A percentile compares a stretch with the other conserved stretches of the same genome.
Conservation (phyloP, 2,888 invertebrate genomes). For the Exephanes ischioxanthus region DNA sequence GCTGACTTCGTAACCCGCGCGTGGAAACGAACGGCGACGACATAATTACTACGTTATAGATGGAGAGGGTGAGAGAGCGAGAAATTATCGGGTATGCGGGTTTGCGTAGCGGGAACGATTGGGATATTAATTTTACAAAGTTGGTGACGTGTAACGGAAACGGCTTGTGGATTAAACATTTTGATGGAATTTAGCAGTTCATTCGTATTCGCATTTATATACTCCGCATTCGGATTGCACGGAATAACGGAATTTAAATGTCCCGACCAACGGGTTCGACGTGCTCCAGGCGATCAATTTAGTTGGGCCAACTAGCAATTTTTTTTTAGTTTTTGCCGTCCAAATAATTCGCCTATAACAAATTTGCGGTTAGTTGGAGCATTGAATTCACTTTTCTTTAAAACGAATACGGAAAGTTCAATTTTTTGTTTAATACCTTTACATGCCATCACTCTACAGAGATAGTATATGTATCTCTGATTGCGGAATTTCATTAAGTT, state of each 20-base stretch:
- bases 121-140: conserved; percentile 27
- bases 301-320: no score
- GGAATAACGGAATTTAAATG: background rate
- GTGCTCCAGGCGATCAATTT: no score
- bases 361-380: no score
- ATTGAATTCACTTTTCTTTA: no score
- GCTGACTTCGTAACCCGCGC: conserved; percentile 5
- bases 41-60: conserved; percentile 13
- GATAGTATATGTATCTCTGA: background rate
- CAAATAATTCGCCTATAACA: no score
- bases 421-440: no score
- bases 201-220: background rate
- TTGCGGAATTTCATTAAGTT: background rate
- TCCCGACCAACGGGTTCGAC: background rate
- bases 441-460: no score
- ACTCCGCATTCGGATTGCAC: background rate
- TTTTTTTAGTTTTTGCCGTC: no score
- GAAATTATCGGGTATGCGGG: conserved; percentile 24
- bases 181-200: background rate
- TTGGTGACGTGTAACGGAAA: background rate
- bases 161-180: background rate
- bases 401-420: no score
- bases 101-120: background rate
- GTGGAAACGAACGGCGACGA: conserved; percentile 14
- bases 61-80: no score